phyloP scores from a whole-genome alignment of 1,140 invertebrate species.

The Leptinotarsa lineolata region DNA sequence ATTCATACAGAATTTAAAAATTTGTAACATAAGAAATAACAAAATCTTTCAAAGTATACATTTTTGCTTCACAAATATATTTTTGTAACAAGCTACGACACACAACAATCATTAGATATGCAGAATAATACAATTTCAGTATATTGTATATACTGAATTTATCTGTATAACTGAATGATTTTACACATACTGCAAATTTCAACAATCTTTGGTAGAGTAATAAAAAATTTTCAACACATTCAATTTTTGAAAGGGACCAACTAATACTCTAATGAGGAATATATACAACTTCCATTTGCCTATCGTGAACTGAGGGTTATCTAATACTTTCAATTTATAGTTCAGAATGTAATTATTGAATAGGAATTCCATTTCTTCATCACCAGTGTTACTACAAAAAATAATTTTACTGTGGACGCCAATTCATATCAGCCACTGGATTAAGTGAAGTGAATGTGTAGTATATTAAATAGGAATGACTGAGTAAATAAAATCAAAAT shows the following conservation, averaged over 20 bases:
- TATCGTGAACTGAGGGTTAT: constrained; percentile 7
- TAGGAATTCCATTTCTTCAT: too few species aligned
- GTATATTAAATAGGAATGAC: too few species aligned
- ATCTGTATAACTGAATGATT: constrained; percentile 2
- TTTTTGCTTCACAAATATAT: constrained; percentile 33
- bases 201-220: constrained; percentile 42
- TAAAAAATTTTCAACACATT: constrained; percentile 22
- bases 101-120: constrained; percentile 40
- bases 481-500: too few species aligned
- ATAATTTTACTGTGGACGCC: too few species aligned
- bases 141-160: constrained; percentile 22
- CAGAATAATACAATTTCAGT: constrained; percentile 39
- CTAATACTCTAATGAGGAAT: constrained; percentile 4
- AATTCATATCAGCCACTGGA: too few species aligned
- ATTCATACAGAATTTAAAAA: constrained; percentile 44
- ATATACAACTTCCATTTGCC: constrained; percentile 15
- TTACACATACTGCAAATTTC: constrained; percentile 23
- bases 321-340: neutral
- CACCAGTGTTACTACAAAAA: too few species aligned
- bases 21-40: constrained; percentile 39
- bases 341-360: neutral
- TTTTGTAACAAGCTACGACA: constrained; percentile 37
- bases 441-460: too few species aligned
- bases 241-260: constrained; percentile 32
- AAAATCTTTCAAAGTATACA: constrained; percentile 30